A percentile compares a stretch with the other conserved stretches of the same genome.
Conservation (phyloP, 1,140 invertebrate species). For the Ceratosolen solmsi region DNA sequence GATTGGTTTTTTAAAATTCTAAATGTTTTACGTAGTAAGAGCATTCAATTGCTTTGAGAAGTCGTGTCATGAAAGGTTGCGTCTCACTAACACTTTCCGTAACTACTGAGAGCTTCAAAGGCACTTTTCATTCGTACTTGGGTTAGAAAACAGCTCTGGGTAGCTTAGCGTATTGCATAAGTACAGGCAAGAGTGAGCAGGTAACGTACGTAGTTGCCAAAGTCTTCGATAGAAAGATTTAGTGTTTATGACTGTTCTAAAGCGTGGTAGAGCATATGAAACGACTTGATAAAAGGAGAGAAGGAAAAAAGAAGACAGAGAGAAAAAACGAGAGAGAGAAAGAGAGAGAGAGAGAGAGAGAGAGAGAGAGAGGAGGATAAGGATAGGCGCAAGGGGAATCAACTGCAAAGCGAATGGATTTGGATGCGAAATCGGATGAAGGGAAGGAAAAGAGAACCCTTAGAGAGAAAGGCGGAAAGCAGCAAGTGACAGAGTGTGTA, state of each 20-base stretch:
- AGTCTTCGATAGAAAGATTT: slow-evolving; percentile 54
- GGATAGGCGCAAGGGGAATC: slow-evolving; percentile 54
- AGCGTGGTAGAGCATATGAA: too few relatives aligned
- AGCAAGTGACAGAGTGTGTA: slow-evolving; percentile 63
- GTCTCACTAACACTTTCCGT: slow-evolving; percentile 27
- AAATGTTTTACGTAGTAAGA: too few relatives aligned
- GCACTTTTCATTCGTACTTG: background rate
- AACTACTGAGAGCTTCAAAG: slow-evolving; percentile 26
- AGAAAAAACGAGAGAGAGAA: slow-evolving; percentile 39
- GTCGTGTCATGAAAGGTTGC: background rate
- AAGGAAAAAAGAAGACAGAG: background rate
- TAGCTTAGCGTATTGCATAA: background rate
- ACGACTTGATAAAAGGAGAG: background rate
- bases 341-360: slow-evolving; percentile 2
- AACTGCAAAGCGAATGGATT: slow-evolving; percentile 62
- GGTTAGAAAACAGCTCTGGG: background rate
- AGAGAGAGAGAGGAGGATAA: background rate
- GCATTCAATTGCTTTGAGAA: too few relatives aligned
- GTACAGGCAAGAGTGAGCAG: slow-evolving; percentile 21
- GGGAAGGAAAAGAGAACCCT: slow-evolving; percentile 51
- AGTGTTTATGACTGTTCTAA: slow-evolving; percentile 41
- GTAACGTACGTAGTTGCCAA: slow-evolving; percentile 57
- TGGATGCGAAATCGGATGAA: slow-evolving; percentile 60
- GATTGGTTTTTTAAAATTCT: too few relatives aligned
- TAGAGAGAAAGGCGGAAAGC: slow-evolving; percentile 63